Conservation (phyloP, 2,113 vertebrate genomes). For the Ploceus nigricollis region DNA sequence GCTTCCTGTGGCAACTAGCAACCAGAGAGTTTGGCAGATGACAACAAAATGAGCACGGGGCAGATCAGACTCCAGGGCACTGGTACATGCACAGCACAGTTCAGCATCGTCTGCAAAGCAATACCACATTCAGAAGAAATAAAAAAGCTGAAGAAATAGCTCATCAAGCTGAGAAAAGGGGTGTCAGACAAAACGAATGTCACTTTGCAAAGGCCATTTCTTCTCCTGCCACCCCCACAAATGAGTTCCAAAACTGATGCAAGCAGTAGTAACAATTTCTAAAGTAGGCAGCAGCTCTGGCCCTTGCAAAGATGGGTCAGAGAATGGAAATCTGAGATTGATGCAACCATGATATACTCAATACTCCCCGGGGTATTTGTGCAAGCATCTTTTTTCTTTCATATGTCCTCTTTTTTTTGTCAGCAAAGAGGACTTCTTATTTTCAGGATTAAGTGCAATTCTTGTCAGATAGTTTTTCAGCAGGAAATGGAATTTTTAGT, state of each 20-base stretch:
- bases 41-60: background rate
- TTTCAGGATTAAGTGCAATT: slow-evolving; percentile 37
- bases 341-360: background rate
- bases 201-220: background rate
- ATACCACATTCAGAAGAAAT: background rate
- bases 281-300: background rate
- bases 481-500: slow-evolving; percentile 35
- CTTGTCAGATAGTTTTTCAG: background rate
- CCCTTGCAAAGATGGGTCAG: background rate
- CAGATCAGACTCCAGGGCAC: background rate
- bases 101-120: background rate
- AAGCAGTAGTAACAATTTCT: background rate
- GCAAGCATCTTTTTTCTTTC: background rate
- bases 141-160: background rate
- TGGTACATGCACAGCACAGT: background rate
- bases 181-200: background rate
- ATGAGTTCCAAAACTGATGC: background rate
- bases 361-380: background rate
- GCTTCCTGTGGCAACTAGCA: background rate
- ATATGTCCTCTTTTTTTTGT: background rate
- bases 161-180: background rate
- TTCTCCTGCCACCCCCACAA: background rate
- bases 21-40: background rate
- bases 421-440: background rate
- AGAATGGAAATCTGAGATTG: background rate